Base-by-base conservation (phyloP, 2,797 vertebrate genomes). In the Molothrus aeneus region DNA sequence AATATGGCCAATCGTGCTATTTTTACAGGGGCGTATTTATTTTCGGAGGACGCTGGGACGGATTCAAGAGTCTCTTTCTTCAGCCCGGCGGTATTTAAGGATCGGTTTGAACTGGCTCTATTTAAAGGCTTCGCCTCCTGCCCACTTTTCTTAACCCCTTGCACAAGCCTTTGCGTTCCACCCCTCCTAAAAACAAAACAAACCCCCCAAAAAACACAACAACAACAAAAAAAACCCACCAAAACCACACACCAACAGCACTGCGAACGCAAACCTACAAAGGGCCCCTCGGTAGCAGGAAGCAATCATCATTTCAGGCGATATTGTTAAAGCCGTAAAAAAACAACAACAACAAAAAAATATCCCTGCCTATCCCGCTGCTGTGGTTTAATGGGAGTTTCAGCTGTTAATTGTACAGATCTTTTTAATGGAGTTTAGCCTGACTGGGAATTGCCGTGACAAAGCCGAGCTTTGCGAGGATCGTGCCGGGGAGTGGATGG, bases 101-200 rank as follows among this genome's bases (percentile, higher is more conserved):
- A 83, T 92, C 65, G 26, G 75, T 84, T 88, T 95, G 70, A 89
- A 94, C 78, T 5, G 40, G 85, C 88, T 90, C 87, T 95, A 91
- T 92, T 95, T 96, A 93, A 95, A 93, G 56, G 57, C 65, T 83
- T 85, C 0, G 50, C 72, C 94, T 93, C 91, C 88, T 91, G 92
- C 88, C 93, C 77, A 65, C 88, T 94, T 92, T 92, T 73, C 92
- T 95, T 93, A 95, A 94, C 93, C 94, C 94, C 86, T 86, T 93
- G 88, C 93, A 91, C 57, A 72, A 92, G 69, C 29, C 60, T 72
- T 56, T 8, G 61, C 79, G 9, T 87, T 77, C 87, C 82, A 73
- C 60, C 38, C 73, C 50, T 89, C 81, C 81, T 53, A 84, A 93
- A 94, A 88, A 51, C 48, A 48, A 78, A 91, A 47, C 54, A 43